These are phyloP conservation scores for Sitophilus oryzae DNA, from an alignment of 1,140 invertebrate genomes.

Conservation along the genomic window DNA sequence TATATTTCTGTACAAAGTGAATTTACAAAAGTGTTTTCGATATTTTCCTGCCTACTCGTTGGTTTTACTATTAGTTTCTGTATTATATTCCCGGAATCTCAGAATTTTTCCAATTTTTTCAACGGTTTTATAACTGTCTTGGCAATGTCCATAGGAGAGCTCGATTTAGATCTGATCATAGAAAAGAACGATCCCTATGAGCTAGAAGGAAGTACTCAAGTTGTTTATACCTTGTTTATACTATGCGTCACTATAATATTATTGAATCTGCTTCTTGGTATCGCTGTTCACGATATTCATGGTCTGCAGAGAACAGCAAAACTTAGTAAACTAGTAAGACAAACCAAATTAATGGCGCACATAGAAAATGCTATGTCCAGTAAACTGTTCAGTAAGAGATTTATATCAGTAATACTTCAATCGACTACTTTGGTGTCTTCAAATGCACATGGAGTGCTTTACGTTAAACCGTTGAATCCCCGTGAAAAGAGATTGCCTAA, in stretches of 20 bases:
- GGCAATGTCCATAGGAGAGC: constrained; percentile 84
- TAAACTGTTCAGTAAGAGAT: constrained; percentile 12
- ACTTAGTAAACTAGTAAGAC: constrained; percentile 21
- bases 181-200: constrained; percentile 47
- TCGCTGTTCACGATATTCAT: constrained; percentile 27
- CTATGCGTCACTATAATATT: constrained; percentile 21
- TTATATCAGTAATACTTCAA: constrained; percentile 35
- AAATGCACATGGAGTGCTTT: constrained; percentile 9
- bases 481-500: constrained; percentile 8
- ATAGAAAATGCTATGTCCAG: constrained; percentile 18
- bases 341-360: constrained; percentile 18
- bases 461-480: constrained; percentile 16
- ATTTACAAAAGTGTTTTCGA: constrained; percentile 73
- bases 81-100: constrained; percentile 73
- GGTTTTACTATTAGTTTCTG: constrained; percentile 82
- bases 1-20: constrained; percentile 77
- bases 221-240: constrained; percentile 20
- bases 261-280: constrained; percentile 25
- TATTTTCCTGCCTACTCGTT: constrained; percentile 73
- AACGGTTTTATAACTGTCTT: constrained; percentile 73
- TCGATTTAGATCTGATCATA: constrained; percentile 63
- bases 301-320: constrained; percentile 22
- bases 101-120: constrained; percentile 69
- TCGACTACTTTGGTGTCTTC: constrained; percentile 53
- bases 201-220: constrained; percentile 16